Evolutionary conservation across 2,113 vertebrate genomes (phyloP).

Genomic region (Cinclus mexicanus): DNA sequence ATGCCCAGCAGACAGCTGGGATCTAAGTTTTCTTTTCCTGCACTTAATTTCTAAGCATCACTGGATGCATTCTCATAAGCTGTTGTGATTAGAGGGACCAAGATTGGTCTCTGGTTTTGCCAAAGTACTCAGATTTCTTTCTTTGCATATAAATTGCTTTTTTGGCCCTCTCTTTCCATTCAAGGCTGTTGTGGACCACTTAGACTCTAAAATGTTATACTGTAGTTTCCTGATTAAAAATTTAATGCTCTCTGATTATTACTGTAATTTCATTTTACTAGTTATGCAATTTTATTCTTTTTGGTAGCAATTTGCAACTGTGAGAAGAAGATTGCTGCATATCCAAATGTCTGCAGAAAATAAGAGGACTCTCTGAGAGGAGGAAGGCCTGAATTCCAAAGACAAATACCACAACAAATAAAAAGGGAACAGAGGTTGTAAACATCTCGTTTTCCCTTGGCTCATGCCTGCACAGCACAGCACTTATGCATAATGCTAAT

Average conservation of each 20-base stretch:
- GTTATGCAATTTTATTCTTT: fast-evolving
- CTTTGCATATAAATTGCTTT: background rate
- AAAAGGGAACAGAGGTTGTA: background rate
- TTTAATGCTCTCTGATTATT: background rate
- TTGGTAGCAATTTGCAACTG: background rate
- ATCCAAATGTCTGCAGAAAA: background rate
- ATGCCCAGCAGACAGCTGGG: background rate
- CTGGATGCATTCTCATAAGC: background rate
- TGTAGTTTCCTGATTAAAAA: background rate
- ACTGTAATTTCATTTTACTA: background rate
- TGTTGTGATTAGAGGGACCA: background rate
- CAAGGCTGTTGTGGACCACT: background rate
- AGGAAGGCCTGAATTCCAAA: background rate
- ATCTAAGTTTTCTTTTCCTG: background rate
- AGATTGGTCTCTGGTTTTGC: background rate
- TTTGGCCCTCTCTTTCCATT: background rate
- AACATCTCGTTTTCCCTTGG: background rate
- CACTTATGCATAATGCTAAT: fast-evolving
- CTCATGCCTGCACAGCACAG: background rate
- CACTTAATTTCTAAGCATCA: background rate
- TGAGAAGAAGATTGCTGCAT: background rate
- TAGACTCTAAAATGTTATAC: background rate
- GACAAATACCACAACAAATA: background rate
- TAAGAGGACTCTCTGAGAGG: fast-evolving
- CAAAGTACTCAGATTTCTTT: background rate